Evolutionary conservation across 2,113 vertebrate species (phyloP), one percentile per base, ranked within the genome.

Genomic region (Ursus arctos): DNA sequence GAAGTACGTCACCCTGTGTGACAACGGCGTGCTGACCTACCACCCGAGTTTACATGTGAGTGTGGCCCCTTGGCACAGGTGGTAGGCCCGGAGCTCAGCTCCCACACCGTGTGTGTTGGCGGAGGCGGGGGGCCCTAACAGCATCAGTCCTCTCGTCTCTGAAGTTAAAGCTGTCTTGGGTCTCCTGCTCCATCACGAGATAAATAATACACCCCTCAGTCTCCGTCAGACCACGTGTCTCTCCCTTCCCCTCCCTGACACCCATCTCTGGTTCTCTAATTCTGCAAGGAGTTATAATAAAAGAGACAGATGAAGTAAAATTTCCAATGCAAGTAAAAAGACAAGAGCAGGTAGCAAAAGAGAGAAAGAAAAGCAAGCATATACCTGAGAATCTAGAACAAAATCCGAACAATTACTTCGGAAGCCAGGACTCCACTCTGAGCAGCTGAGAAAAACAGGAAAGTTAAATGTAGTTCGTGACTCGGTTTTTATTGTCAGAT

Each of bases 11-110:
- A 99, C 99, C 0, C 98, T 99, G 92, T 99, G 99, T 2, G 99
- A 99, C 98, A 99, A 99, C 0, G 99, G 99, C 0, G 98, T 99
- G 96, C 99, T 99, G 84, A 99, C 99, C 96, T 99, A 99, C 98
- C 99, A 99, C 88, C 99, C 99, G 31, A 99, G 99, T 97, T 98
- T 99, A 93, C 99, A 99, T 0, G 99, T 99, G 93, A 99, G 99
- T 99, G 18, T 49, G 0, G 24, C 57, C 21, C 5, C 28, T 19
- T 0, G 1, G 14, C 1, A 0, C 0, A 6, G 3, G 2, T 1
- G 6, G 6, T 55, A 15, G 0, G 18, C n/a, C 0, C 40, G 21
- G 26, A 13, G 59, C 61, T 28, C 22, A 11, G 21, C 0, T 1
- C 7, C 1, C 49, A n/a, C 28, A 0, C 9, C 1, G 33, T 7